Evolutionary conservation across 2,113 vertebrate genomes (phyloP), one percentile per base, ranked within the genome.

Genomic region (Agelaius tricolor): DNA sequence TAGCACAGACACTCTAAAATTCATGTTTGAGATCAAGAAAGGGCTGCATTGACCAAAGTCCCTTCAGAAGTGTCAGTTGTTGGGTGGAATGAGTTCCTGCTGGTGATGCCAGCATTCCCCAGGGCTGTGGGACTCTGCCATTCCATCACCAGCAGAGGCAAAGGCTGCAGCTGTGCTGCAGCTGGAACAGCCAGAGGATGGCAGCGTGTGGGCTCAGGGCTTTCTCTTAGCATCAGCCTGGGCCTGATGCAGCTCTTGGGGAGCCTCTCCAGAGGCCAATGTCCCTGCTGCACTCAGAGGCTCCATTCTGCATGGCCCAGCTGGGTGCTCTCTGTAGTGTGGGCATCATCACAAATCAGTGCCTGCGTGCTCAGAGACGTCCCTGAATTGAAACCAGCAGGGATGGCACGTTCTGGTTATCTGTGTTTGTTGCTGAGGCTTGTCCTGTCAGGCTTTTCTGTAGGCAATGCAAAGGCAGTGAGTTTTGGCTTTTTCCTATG

Each of bases 341-440:
- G 20, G 73, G 59, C 65, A 82, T 11, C 61, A 31, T 4, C 93
- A 61, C 62, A 15, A 11, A 33, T 10, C 79, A 47, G 19, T 3
- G 39, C 4, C 0, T 4, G 1, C 0, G 15, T 6, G 3, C 41
- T 35, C 47, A 6, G 39, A 47, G 55, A 20, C 47, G 13, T 24
- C 67, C 65, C 71, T 33, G 49, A 49, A 9, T 0, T 73, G 67
- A 54, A 65, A 16, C 58, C 82, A 27, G 0, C 20, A 39, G 72
- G 57, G 71, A 28, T 8, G 16, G 37, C 79, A 28, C 28, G 7
- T 71, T 51, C 44, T 88, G 46, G 17, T 65, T 37, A 3, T 26
- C n/a, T 51, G 14, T 41, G 26, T 10, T 66, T 51, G 27, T 33
- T 9, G 0, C 0, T 35, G 57, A 75, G 72, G 41, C 30, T 81